phyloP scores from a whole-genome alignment of 2,113 vertebrate genomes.

The Egretta garzetta region DNA sequence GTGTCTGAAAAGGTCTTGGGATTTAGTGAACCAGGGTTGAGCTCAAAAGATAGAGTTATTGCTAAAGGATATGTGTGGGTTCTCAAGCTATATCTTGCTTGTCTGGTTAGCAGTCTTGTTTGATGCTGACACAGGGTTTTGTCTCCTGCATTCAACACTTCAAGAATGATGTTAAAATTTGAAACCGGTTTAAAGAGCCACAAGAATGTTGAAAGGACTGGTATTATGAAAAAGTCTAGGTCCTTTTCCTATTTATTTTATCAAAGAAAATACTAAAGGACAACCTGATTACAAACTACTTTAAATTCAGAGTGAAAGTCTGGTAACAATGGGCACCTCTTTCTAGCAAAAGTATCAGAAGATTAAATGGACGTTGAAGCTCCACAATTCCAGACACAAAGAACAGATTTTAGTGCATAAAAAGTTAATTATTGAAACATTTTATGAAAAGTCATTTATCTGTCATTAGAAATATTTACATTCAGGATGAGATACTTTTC shows the following conservation, averaged over 20 bases:
- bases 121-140: background rate
- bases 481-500: background rate
- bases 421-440: background rate
- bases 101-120: background rate
- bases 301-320: conserved; percentile 8
- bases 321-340: background rate
- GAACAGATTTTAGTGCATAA: background rate
- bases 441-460: background rate
- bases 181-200: background rate
- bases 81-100: background rate
- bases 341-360: background rate
- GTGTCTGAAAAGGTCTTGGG: background rate
- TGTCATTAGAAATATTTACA: background rate
- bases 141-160: background rate
- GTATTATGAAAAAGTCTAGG: background rate
- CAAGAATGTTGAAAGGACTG: background rate
- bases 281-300: background rate
- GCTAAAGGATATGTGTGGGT: background rate
- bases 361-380: background rate
- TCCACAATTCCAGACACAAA: background rate
- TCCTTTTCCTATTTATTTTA: background rate
- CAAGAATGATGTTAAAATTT: background rate
- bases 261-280: background rate
- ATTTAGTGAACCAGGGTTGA: background rate
- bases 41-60: background rate